Evolutionary conservation across 2,797 vertebrate genomes (phyloP).

Genomic region (Poliocrania exsul): DNA sequence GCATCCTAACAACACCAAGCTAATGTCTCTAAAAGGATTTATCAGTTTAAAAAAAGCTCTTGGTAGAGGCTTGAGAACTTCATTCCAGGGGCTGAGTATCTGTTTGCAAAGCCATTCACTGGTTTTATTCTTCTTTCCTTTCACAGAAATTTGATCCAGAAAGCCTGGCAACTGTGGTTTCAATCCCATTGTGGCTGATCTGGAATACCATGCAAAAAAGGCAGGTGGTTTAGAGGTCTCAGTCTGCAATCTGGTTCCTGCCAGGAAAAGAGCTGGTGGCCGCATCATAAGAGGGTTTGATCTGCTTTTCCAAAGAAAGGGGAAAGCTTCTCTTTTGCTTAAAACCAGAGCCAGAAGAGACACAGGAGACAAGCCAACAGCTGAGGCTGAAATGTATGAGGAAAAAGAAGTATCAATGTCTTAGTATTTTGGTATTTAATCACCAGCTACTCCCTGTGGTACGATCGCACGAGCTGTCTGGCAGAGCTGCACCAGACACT

Average conservation of each 20-base stretch:
- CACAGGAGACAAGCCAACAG: background rate
- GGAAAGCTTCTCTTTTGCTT: background rate
- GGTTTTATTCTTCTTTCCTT: background rate
- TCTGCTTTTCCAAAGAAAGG: background rate
- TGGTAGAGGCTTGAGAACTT: background rate
- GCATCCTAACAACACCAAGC: background rate
- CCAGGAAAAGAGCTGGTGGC: background rate
- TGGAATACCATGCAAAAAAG: background rate
- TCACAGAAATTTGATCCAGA: background rate
- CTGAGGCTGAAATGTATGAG: background rate
- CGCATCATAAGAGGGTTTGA: background rate
- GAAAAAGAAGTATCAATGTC: background rate
- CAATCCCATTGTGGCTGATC: fast-evolving
- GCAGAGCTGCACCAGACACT: fast-evolving
- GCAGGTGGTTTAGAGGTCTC: background rate
- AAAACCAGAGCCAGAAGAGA: background rate
- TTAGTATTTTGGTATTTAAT: background rate
- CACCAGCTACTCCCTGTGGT: no score
- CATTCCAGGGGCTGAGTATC: background rate
- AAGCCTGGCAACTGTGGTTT: background rate
- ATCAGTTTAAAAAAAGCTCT: background rate
- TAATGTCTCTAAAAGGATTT: constrained; percentile 31
- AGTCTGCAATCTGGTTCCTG: background rate
- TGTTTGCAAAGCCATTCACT: background rate
- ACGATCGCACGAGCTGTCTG: no score